A percentile compares a stretch with the other conserved stretches of the same genome.
Evolutionary conservation across 2,797 vertebrate genomes (phyloP).

Genomic region (Trachurus trachurus): DNA sequence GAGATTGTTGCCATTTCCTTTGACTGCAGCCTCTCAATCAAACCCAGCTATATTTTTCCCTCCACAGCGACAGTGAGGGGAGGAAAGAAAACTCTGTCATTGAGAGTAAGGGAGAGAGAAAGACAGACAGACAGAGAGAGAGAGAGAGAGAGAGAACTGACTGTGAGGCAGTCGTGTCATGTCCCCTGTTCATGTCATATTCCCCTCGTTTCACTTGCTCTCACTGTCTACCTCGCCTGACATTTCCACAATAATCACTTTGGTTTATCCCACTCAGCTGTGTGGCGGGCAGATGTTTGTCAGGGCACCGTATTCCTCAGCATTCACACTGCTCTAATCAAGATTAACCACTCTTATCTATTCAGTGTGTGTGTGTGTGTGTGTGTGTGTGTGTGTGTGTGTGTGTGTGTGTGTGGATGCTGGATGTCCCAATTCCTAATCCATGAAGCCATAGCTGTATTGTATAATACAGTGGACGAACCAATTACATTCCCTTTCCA

Average conservation of each 20-base stretch:
- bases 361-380: constrained; percentile 22
- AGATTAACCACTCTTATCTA: constrained; percentile 82
- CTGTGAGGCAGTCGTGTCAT: constrained; percentile 80
- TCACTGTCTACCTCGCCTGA: constrained; percentile 75
- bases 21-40: constrained; percentile 47
- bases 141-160: constrained; percentile 54
- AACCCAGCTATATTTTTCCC: constrained; percentile 44
- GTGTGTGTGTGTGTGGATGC: constrained; percentile 28
- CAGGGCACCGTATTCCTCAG: constrained; percentile 80
- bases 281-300: constrained; percentile 84
- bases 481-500: constrained; percentile 71
- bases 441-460: constrained; percentile 68
- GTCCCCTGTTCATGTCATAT: constrained; percentile 60
- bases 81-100: constrained; percentile 68
- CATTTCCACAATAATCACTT: constrained; percentile 87
- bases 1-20: constrained; percentile 30
- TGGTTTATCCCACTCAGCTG: constrained; percentile 84
- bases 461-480: constrained; percentile 76
- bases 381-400: neutral
- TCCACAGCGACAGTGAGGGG: constrained; percentile 52
- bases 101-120: constrained; percentile 53
- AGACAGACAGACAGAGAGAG: constrained; percentile 48
- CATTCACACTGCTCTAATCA: constrained; percentile 80
- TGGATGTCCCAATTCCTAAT: constrained; percentile 79
- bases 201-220: constrained; percentile 67